Evolutionary conservation across 2,113 vertebrate genomes (phyloP).

Genomic region (Grus americana): DNA sequence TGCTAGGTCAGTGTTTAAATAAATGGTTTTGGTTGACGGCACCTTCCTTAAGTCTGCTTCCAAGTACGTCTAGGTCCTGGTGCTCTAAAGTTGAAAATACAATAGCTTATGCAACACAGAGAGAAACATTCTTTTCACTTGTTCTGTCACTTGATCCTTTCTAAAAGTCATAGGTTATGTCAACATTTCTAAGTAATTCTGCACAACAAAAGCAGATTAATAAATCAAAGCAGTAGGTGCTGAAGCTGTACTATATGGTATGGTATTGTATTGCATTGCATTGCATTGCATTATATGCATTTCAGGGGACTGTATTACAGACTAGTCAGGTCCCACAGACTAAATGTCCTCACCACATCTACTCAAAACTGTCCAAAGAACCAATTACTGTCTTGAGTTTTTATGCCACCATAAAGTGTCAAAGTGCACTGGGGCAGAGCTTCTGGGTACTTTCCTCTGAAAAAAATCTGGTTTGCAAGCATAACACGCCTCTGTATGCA

Average conservation of each 20-base stretch:
- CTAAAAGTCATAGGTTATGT: background rate
- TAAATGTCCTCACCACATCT: background rate
- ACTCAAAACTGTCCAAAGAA: background rate
- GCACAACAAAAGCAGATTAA: background rate
- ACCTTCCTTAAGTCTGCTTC: background rate
- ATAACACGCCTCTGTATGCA: background rate
- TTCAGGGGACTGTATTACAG: background rate
- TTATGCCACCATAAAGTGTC: background rate
- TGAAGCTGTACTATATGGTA: background rate
- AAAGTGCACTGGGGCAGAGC: background rate
- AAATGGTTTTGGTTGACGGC: background rate
- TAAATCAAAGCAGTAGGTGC: background rate
- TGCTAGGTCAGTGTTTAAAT: background rate
- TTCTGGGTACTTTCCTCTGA: background rate
- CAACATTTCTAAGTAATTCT: background rate
- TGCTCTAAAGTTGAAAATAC: background rate
- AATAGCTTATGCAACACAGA: background rate
- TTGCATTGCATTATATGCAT: background rate
- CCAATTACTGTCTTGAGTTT: background rate
- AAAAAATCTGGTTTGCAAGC: background rate
- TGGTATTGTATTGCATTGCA: background rate
- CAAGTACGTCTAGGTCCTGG: background rate
- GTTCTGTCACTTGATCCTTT: background rate
- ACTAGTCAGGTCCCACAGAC: background rate
- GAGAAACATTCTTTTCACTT: background rate